Base-by-base conservation (phyloP, 2,113 vertebrate species). In the Heteronetta atricapilla region DNA sequence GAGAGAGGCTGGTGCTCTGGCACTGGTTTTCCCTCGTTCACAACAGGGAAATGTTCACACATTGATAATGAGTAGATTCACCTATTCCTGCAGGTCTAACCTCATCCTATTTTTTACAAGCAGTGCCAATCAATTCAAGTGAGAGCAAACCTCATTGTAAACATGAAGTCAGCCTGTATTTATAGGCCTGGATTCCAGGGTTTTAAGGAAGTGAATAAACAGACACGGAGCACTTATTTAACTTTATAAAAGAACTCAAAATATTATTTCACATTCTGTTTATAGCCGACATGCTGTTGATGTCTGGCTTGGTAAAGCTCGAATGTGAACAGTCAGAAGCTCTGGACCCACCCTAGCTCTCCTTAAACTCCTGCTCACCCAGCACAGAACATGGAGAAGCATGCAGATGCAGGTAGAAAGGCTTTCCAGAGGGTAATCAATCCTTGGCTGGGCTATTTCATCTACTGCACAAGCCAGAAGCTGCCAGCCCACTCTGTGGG, bases 171-270 rank as follows among this genome's bases (percentile, higher is more conserved):
- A 86, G 85, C 8, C 52, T 56, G 38, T 88, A 93, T 96, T 95
- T 93, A 88, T 92, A 95, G 73, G 69, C 36, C 60, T 81, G 83
- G 64, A 78, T 83, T 88, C 80, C 76, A 75, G 55, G 15, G 55
- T 50, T 90, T 90, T 68, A 90, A 91, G 60, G 75, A 87, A 78
- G 31, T 19, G 53, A 93, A 92, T 78, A 92, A 96, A 94, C 66
- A 91, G 89, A 91, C 60, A 66, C 76, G 40, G 40, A 90, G 52
- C 50, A 52, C 63, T 66, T 67, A 52, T 40, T 94, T 74, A 79
- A 88, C 86, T 86, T 90, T n/a, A 88, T 46, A 64, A 81, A 83
- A 48, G 46, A 48, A 48, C 46, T 48, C 46, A 48, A 93, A 96
- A 86, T 94, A 94, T 83, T 90, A 88, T 87, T 95, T 73, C 48